Percentiles rank a stretch among this genome's conserved stretches.
Conservation (phyloP, 2,888 invertebrate species). For the Pteria penguin region DNA sequence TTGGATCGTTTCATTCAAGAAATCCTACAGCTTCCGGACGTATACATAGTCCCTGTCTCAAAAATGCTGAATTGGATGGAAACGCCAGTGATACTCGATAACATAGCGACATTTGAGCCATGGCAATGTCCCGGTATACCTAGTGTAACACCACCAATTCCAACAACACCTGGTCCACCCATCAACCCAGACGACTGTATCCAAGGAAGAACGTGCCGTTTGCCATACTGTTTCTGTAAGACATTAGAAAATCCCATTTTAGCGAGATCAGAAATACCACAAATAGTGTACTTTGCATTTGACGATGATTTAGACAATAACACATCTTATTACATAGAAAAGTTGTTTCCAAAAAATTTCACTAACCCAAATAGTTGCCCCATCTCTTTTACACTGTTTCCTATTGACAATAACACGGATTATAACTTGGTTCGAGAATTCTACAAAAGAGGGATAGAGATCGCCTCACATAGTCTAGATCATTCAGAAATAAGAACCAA, state of each 20-base stretch:
- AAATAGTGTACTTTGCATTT: conserved; percentile 37
- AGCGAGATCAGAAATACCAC: conserved; percentile 25
- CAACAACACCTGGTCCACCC: conserved; percentile 3
- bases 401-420: conserved; percentile 99
- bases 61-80: conserved; percentile 29
- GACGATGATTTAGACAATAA: conserved; percentile 22
- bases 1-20: conserved; percentile 18
- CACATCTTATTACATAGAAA: conserved; percentile 7
- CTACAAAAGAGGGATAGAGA: conserved; percentile 86
- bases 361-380: conserved; percentile 85
- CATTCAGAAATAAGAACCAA: conserved; percentile 79
- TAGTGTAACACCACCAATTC: neutral
- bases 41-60: conserved; percentile 14
- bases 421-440: conserved; percentile 98
- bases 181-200: conserved; percentile 5
- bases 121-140: neutral
- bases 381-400: conserved; percentile 96
- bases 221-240: conserved; percentile 29
- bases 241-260: conserved; percentile 36
- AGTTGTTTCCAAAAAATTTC: conserved; percentile 23
- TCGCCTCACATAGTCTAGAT: conserved; percentile 95
- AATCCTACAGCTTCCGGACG: neutral
- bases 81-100: conserved; percentile 1
- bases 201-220: conserved; percentile 19
- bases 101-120: neutral